Percentiles rank a stretch among this genome's conserved stretches.
phyloP scores from a whole-genome alignment of 2,797 vertebrate species.

The Cynopterus sphinx region DNA sequence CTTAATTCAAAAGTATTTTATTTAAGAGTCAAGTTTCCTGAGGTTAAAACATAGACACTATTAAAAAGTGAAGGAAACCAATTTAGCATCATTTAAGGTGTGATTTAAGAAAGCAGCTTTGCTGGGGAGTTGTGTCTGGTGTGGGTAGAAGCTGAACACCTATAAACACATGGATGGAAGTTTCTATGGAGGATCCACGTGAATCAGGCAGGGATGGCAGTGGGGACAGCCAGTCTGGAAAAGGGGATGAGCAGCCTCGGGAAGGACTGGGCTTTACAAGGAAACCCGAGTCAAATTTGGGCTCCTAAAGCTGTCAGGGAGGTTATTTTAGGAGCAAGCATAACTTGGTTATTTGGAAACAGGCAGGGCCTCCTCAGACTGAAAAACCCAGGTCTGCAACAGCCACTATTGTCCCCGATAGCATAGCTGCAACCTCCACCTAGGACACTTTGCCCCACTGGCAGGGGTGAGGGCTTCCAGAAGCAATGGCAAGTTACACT shows the following conservation, averaged over 20 bases:
- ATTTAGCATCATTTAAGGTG: not conserved
- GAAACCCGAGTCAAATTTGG: not conserved
- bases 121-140: not conserved
- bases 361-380: not conserved
- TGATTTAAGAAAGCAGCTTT: not conserved
- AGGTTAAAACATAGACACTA: not conserved
- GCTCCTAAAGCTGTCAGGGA: not conserved
- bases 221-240: not conserved
- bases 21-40: not conserved
- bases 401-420: not conserved
- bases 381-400: not conserved
- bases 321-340: not conserved
- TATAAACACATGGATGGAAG: not conserved
- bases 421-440: not conserved
- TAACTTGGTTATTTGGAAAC: not conserved
- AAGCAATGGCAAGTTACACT: not conserved
- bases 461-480: not conserved
- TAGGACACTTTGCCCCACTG: not conserved
- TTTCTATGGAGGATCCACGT: not conserved
- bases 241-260: not conserved
- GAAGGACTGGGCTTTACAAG: not conserved
- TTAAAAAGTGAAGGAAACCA: not conserved
- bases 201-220: not conserved
- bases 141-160: not conserved
- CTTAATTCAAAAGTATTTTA: conserved; percentile 37